Evolutionary conservation across 2,113 vertebrate genomes (phyloP).

Genomic region (Elanoides forficatus): DNA sequence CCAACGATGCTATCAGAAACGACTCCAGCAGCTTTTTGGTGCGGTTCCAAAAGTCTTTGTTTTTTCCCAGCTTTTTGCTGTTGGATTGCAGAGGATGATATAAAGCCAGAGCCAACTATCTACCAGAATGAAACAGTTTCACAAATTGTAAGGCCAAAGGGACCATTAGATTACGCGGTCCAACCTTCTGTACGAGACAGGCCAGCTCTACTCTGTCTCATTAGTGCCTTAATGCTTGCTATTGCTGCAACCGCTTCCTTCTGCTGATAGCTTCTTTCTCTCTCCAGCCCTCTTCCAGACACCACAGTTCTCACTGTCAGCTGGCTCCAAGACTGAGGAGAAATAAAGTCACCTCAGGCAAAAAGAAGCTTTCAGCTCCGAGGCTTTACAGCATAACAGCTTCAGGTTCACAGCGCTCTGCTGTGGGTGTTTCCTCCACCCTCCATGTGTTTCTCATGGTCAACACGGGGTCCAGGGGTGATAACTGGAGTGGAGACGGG

Average conservation of each 20-base stretch:
- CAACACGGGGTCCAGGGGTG: accelerated
- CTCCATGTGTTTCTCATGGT: accelerated
- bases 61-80: constrained; percentile 38
- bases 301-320: neutral
- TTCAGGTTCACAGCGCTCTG: neutral
- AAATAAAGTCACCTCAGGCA: neutral
- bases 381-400: neutral
- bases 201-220: constrained; percentile 4
- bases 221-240: neutral
- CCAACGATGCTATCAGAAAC: neutral
- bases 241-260: neutral
- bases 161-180: constrained; percentile 9
- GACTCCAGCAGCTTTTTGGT: constrained; percentile 28
- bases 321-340: neutral
- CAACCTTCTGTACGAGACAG: neutral
- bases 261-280: neutral
- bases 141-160: constrained; percentile 33
- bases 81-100: constrained; percentile 45
- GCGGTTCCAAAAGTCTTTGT: neutral
- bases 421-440: neutral
- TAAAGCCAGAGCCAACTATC: constrained; percentile 42
- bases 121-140: constrained; percentile 38
- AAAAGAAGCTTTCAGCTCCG: neutral
- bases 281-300: neutral
- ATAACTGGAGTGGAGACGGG: neutral